Conservation (phyloP, 23 tunicate genomes). For the Phallusia fumigata region DNA sequence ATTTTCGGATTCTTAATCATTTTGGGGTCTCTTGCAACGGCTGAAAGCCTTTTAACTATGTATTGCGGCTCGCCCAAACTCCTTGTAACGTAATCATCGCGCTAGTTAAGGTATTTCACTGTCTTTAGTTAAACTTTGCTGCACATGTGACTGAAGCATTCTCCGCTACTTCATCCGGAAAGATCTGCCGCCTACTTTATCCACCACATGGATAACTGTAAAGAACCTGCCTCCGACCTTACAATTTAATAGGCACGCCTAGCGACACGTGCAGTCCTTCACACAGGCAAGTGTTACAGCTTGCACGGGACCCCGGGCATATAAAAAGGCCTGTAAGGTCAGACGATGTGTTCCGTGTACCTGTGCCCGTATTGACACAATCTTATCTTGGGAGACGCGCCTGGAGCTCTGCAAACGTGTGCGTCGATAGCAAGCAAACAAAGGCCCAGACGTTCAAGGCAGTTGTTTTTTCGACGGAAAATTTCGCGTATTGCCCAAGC, state of each 20-base stretch:
- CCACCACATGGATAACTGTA: background rate
- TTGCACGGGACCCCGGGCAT: background rate
- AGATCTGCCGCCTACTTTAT: background rate
- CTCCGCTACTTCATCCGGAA: too few species aligned
- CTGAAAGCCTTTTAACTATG: too few species aligned
- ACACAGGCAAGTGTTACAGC: background rate
- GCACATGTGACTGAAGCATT: too few species aligned
- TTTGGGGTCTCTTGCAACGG: too few species aligned
- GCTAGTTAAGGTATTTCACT: too few species aligned
- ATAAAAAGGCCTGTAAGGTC: background rate
- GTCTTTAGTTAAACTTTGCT: too few species aligned
- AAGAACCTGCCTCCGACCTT: too few species aligned
- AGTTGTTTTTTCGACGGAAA: background rate
- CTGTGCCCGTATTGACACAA: background rate
- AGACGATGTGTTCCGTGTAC: background rate
- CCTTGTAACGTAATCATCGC: too few species aligned
- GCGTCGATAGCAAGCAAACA: background rate
- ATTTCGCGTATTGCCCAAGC: background rate
- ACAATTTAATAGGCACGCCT: background rate
- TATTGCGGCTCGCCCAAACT: too few species aligned
- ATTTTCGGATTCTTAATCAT: too few species aligned
- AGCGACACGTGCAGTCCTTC: background rate
- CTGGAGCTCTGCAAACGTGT: constrained; percentile 1
- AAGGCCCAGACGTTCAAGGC: constrained; percentile 6
- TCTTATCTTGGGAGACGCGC: background rate